Evolutionary conservation across 2,113 vertebrate genomes (phyloP).

Genomic region (Dipodomys stephensi): DNA sequence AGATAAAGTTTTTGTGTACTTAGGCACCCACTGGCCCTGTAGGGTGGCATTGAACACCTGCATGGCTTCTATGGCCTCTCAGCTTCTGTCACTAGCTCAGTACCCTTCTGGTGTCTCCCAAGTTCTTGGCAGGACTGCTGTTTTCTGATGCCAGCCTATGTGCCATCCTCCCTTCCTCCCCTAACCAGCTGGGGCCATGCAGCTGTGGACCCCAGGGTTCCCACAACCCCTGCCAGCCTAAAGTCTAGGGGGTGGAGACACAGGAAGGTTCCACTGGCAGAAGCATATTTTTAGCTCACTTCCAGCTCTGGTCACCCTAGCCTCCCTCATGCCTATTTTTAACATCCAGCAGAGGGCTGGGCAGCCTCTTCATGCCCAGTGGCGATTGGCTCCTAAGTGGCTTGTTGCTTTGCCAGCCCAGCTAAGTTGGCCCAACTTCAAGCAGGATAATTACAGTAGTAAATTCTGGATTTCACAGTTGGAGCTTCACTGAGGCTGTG

Average conservation of each 20-base stretch:
- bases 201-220: conserved; percentile 49
- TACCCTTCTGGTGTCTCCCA: not conserved
- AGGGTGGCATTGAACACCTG: accelerated
- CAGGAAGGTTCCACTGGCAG: conserved; percentile 9
- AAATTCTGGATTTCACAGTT: conserved; percentile 2
- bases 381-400: not conserved
- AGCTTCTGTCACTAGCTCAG: not conserved
- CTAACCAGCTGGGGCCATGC: not conserved
- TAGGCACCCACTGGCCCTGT: not conserved
- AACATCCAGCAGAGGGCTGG: conserved; percentile 42
- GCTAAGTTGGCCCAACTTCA: conserved; percentile 52
- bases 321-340: conserved; percentile 67
- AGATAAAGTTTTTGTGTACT: not conserved
- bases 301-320: not conserved
- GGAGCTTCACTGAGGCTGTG: accelerated
- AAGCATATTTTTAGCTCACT: conserved; percentile 68
- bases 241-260: not conserved
- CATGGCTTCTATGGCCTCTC: not conserved
- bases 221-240: not conserved
- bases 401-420: not conserved
- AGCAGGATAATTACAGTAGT: not conserved
- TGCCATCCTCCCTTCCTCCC: too few relatives aligned
- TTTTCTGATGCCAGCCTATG: not conserved
- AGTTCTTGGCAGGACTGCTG: not conserved
- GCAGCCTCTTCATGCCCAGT: not conserved